Percentiles rank a stretch among this genome's conserved stretches.
phyloP scores from a whole-genome alignment of 2,797 vertebrate genomes.

The Erpetoichthys calabaricus region DNA sequence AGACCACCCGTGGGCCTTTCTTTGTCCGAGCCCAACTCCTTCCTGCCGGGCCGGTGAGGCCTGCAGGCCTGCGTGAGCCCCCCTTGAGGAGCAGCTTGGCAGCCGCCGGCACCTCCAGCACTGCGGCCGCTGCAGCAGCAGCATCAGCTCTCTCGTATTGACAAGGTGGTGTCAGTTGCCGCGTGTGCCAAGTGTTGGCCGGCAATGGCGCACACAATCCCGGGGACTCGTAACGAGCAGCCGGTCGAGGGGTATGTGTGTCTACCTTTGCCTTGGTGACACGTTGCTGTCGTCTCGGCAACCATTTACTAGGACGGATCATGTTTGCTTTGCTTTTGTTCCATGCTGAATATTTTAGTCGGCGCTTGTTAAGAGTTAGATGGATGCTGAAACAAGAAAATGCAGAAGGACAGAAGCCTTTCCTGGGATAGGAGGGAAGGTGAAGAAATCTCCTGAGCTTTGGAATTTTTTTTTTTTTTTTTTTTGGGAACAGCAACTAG shows the following conservation, averaged over 20 bases:
- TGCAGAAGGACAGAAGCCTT: conserved; percentile 25
- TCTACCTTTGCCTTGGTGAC: conserved; percentile 29
- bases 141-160: conserved; percentile 18
- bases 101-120: too few relatives aligned
- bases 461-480: too few relatives aligned
- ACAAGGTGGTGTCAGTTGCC: conserved; percentile 18
- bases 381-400: conserved; percentile 8
- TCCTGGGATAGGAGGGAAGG: conserved; percentile 22
- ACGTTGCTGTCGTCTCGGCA: conserved; percentile 68
- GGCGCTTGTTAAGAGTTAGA: conserved; percentile 14
- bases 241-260: conserved; percentile 27
- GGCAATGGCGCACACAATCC: conserved; percentile 23
- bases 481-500: too few relatives aligned
- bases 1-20: too few relatives aligned
- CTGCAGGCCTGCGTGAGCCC: too few relatives aligned
- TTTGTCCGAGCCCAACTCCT: too few relatives aligned
- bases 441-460: too few relatives aligned
- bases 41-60: too few relatives aligned
- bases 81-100: too few relatives aligned
- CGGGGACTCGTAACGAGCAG: conserved; percentile 21
- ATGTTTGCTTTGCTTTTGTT: conserved; percentile 41
- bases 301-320: conserved; percentile 48
- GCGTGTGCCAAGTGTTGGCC: conserved; percentile 11
- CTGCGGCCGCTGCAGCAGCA: not conserved
- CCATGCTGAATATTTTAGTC: conserved; percentile 55